Base-by-base conservation (phyloP, 2,797 vertebrate genomes). In the Enteromius thamalakanensis region DNA sequence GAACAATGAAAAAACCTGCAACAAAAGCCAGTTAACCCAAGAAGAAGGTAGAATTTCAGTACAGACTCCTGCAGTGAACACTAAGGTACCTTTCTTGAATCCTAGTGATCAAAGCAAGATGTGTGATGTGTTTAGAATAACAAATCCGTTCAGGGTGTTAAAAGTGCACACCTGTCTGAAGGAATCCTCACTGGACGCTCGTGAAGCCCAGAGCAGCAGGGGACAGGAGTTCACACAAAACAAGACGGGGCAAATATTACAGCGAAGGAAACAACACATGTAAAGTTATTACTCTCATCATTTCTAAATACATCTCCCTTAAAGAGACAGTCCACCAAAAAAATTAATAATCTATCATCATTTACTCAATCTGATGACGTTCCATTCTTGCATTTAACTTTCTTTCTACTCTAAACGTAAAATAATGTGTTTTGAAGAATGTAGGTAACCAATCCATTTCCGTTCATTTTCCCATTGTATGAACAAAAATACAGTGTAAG, bases 191-290 rank as follows among this genome's bases (percentile, higher is more conserved):
- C 83, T 76, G 67, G 55, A 71, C 17, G 65, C 49, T 9, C 37
- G 71, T 12, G 55, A 79, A 17, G 69, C 62, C 55, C 77, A 72
- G 17, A 47, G 45, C 55, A 80, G 69, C 49, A 72, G 80, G 3
- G 90, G 90, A 90, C 90, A 93, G 51, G 89, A 89, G 47, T 72
- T 87, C 0, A 64, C 92, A 47, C 60, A 67, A 26, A 76, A 82
- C 37, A 85, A 90, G 47, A 80, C 60, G 55, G 89, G 87, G 17
- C 89, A 87, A 81, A 88, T 88, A 60, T 64, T n/a, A 23, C 88
- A 90, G 79, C 60, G 90, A 60, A 88, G 60, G 11, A 89, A 89
- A 58, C 91, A 90, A 34, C 91, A 92, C 0, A 90, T 79, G 42
- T 86, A 86, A 14, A 53, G 10, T 55, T 26, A 37, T 64, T 72